Percentiles rank a stretch among this genome's conserved stretches.
These are phyloP conservation scores for Xestia ashworthii DNA, from an alignment of 2,888 invertebrate species.

Conservation along the genomic window DNA sequence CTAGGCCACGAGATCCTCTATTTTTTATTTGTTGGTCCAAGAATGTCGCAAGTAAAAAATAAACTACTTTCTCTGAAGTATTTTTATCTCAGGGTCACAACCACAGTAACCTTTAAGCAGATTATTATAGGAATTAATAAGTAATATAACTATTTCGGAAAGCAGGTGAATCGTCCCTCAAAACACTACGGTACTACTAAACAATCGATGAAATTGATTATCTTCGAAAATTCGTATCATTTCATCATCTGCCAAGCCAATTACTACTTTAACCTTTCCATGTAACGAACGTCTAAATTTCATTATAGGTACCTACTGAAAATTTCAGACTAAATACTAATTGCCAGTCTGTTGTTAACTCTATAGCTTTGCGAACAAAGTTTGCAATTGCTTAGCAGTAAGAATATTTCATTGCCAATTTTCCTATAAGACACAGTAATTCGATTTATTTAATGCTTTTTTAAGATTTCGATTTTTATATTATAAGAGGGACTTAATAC, in stretches of 20 bases:
- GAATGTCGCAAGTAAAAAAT: no score
- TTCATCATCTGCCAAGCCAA: constrained; percentile 1
- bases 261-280: constrained; percentile 12
- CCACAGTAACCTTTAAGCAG: background rate
- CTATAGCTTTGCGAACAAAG: fast-evolving
- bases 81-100: background rate
- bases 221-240: constrained; percentile 33
- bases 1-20: background rate
- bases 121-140: background rate
- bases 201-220: constrained; percentile 59
- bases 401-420: constrained; percentile 23
- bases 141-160: constrained; percentile 7
- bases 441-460: constrained; percentile 58
- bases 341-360: background rate
- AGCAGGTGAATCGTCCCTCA: constrained; percentile 54
- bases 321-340: background rate
- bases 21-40: no score
- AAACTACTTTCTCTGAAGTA: background rate
- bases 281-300: constrained; percentile 24
- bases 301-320: background rate
- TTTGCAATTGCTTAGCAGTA: constrained; percentile 1
- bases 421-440: constrained; percentile 34
- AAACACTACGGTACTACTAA: constrained; percentile 44
- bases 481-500: background rate
- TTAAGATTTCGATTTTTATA: constrained; percentile 32